Percentiles rank a stretch among this genome's conserved stretches.
phyloP scores from a whole-genome alignment of 2,888 invertebrate genomes.

The Ophonus ardosiacus region DNA sequence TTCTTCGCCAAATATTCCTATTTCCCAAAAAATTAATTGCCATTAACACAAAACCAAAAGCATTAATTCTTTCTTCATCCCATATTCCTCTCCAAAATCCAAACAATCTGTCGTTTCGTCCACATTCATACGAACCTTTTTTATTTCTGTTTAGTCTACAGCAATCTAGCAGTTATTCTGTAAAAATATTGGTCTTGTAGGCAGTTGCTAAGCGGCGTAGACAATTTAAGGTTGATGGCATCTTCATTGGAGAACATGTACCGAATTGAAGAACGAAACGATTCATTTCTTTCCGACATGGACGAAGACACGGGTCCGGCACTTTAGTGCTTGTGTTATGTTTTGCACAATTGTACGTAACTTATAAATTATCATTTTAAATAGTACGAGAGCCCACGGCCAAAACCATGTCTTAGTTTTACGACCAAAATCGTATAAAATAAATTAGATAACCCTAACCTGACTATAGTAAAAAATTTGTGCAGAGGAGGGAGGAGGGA shows the following conservation, averaged over 20 bases:
- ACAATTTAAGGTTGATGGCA: constrained; percentile 82
- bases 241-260: constrained; percentile 80
- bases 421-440: no score
- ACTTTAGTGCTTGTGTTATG: constrained; percentile 71
- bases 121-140: not conserved
- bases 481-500: no score
- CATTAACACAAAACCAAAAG: no score
- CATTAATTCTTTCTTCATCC: no score
- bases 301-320: constrained; percentile 78
- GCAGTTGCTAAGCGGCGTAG: constrained; percentile 82
- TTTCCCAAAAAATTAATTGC: no score
- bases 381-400: no score
- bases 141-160: not conserved
- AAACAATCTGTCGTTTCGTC: not conserved
- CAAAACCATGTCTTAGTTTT: no score
- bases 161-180: not conserved
- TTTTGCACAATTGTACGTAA: constrained; percentile 61
- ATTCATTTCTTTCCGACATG: constrained; percentile 76
- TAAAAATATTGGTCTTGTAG: constrained; percentile 72
- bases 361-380: constrained; percentile 62
- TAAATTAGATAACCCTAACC: no score
- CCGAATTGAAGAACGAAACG: constrained; percentile 77
- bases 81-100: no score
- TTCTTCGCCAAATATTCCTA: no score
- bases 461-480: no score